Evolutionary conservation across 2,888 invertebrate genomes (phyloP), one percentile per base, ranked within the genome.

Genomic region (Philereme transversata): DNA sequence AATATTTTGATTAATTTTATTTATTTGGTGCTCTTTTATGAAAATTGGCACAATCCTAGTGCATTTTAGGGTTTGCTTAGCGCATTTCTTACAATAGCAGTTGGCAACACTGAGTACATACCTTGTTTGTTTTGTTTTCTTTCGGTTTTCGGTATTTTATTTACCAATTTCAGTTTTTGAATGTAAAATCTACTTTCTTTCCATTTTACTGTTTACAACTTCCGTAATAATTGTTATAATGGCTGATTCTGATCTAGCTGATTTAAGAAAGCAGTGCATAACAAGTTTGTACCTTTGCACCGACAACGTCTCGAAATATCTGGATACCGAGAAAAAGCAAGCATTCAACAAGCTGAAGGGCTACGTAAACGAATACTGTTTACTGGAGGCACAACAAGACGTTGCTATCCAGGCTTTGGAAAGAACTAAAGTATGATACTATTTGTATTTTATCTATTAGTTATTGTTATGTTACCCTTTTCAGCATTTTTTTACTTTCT

Each of bases 281-380:
- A 82, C 81, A 3, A 88, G 86, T 67, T 73, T 90, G 6, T 86
- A 86, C 69, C 70, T 83, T 56, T 88, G 88, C 71, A 79, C 87
- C 1, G 87, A 88, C 46, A 90, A 90, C 54, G 78, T 89, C 34
- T 79, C 82, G 2, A 89, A 87, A 70, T 90, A 90, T 75, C 73
- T 90, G 60, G 84, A 88, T 52, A 72, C 76, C 5, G 87, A 87
- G 40, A 87, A 84, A 64, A 82, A 85, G 48, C 76, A 72, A 0
- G 83, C 87, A 66, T 83, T 86, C 59, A 68, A 71, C 7, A 84
- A 85, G 68, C 72, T 91, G 0, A 82, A 80, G 57, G 69, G 72
- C 46, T 84, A 80, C 65, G 85, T 88, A 0, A 74, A 82, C 59
- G 81, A 79, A 57, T 90, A 90, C 69, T 88, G 90, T 64, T 64